These are phyloP conservation scores for Charanyca ferruginea DNA, from an alignment of 2,888 invertebrate species.

Conservation along the genomic window DNA sequence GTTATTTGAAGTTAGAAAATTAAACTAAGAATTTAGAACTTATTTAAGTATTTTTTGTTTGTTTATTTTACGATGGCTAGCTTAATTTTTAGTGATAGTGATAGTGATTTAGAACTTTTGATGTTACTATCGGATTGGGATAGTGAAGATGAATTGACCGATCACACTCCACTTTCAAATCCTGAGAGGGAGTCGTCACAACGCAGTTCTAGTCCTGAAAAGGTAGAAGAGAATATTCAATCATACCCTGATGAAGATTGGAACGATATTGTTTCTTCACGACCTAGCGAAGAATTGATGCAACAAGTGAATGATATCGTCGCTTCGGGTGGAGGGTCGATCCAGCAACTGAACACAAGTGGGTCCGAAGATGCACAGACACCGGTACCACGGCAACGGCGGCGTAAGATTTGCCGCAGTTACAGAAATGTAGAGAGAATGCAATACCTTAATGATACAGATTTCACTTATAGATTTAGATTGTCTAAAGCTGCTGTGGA, in stretches of 20 bases:
- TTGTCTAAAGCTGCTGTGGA: slow-evolving; percentile 15
- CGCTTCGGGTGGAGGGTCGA: not conserved
- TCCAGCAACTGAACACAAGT: not conserved
- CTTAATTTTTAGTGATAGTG: slow-evolving; percentile 1
- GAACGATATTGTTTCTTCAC: not conserved
- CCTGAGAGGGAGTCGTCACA: not conserved
- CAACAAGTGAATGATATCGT: no score
- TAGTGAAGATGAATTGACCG: not conserved
- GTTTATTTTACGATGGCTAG: slow-evolving; percentile 1
- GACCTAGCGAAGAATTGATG: not conserved
- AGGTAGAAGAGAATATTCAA: not conserved
- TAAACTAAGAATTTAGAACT: not conserved
- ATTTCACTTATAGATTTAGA: slow-evolving; percentile 12
- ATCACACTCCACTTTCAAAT: not conserved
- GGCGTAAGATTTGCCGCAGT: not conserved
- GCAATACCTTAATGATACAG: slow-evolving; percentile 1
- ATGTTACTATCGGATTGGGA: slow-evolving; percentile 9
- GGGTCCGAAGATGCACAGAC: not conserved
- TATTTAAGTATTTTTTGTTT: not conserved
- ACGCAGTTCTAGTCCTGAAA: not conserved
- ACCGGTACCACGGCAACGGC: not conserved
- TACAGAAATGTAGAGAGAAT: not conserved
- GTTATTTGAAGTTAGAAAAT: not conserved
- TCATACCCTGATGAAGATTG: not conserved
- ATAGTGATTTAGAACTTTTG: slow-evolving; percentile 7